Conservation (phyloP, 2,113 vertebrate species). For the Crypturellus undulatus region DNA sequence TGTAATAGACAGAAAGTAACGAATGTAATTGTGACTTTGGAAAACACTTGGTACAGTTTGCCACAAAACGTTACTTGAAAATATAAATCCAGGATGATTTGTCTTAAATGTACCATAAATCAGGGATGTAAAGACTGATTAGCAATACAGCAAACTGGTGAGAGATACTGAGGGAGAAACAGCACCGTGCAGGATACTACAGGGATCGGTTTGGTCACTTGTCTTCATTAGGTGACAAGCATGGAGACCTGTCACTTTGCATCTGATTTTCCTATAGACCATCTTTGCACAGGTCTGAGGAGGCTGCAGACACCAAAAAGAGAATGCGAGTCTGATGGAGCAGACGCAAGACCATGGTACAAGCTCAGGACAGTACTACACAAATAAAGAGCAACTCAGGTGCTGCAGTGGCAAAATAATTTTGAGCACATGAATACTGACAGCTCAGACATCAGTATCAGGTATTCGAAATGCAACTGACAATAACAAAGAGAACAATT, state of each 20-base stretch:
- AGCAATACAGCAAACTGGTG: neutral
- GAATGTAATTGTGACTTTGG: neutral
- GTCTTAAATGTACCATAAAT: neutral
- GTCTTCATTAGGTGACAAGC: neutral
- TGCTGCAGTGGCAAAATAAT: rapidly evolving
- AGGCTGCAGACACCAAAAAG: neutral
- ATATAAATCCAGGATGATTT: neutral
- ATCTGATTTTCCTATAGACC: neutral
- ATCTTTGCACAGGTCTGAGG: neutral
- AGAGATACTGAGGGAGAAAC: neutral
- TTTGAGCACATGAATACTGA: neutral
- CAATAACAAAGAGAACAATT: neutral
- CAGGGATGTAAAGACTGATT: neutral
- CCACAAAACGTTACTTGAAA: neutral
- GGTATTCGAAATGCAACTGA: neutral
- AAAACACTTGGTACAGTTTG: neutral
- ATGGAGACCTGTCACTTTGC: neutral
- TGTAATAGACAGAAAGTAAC: neutral
- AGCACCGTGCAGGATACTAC: neutral
- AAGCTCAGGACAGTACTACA: neutral
- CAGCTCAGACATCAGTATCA: neutral
- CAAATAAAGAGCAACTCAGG: neutral
- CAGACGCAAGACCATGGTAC: neutral
- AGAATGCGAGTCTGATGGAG: neutral
- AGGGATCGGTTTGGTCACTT: neutral